Percentiles rank a stretch among this genome's conserved stretches.
Conservation (phyloP, 2,888 invertebrate species). For the Folsomia manolachei region DNA sequence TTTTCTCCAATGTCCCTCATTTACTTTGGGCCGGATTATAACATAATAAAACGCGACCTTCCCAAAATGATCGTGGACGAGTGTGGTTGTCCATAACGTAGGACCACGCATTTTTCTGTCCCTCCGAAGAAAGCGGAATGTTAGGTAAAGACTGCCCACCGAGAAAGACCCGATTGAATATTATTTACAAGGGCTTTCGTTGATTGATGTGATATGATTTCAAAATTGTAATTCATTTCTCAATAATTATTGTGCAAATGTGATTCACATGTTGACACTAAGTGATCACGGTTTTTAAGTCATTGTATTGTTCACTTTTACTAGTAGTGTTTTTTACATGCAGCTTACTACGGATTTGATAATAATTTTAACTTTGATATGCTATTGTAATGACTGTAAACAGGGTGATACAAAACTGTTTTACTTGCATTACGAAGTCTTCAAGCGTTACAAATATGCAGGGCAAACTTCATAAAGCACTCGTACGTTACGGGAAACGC, state of each 20-base stretch:
- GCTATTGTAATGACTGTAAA: neutral
- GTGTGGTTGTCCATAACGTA: constrained; percentile 84
- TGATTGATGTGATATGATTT: constrained; percentile 20
- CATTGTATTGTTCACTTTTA: neutral
- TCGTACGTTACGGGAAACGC: too few species aligned
- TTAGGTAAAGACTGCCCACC: constrained; percentile 49
- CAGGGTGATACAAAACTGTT: too few species aligned
- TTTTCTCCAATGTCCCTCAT: constrained; percentile 89
- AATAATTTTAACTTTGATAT: too few species aligned
- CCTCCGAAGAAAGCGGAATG: too few species aligned
- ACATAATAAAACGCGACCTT: constrained; percentile 88
- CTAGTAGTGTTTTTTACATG: neutral
- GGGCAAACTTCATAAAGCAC: too few species aligned
- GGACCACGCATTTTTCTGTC: too few species aligned
- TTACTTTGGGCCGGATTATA: constrained; percentile 84
- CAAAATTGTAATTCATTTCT: neutral
- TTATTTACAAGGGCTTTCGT: constrained; percentile 9
- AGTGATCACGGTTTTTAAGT: neutral
- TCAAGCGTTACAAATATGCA: neutral
- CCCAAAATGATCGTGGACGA: constrained; percentile 96
- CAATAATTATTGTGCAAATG: neutral
- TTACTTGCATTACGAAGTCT: too few species aligned
- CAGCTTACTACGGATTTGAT: neutral
- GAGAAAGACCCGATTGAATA: constrained; percentile 31
- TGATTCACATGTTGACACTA: neutral